These are phyloP conservation scores for Eulemur mongoz DNA, from an alignment of 2,797 vertebrate genomes.

Conservation along the genomic window DNA sequence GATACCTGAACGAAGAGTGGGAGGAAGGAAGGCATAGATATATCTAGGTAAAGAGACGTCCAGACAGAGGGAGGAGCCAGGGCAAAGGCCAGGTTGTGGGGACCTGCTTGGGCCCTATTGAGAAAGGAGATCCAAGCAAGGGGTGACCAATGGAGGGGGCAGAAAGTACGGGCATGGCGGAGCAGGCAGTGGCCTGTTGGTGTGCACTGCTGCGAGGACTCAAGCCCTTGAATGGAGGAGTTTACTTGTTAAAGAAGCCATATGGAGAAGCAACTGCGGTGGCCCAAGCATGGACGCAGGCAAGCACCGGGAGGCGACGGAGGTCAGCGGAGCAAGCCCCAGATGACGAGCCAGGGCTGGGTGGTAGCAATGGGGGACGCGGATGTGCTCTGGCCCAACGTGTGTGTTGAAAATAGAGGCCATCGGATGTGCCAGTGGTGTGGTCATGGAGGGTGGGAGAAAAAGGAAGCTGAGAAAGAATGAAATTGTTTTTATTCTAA, in stretches of 20 bases:
- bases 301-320: not conserved
- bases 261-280: not conserved
- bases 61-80: not conserved
- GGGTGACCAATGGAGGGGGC: not conserved
- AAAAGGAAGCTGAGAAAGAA: not conserved
- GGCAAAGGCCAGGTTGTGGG: not conserved
- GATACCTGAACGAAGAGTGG: not conserved
- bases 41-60: not conserved
- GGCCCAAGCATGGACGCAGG: too few species aligned
- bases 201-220: not conserved
- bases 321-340: not conserved
- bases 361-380: accelerated
- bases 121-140: not conserved
- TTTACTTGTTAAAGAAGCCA: not conserved
- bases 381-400: not conserved
- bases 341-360: not conserved
- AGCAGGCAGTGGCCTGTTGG: too few species aligned
- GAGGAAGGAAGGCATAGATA: not conserved
- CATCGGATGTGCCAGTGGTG: not conserved
- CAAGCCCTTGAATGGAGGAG: not conserved
- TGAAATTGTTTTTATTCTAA: not conserved
- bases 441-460: not conserved
- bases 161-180: not conserved
- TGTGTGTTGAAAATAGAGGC: not conserved
- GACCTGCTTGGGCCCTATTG: not conserved